Evolutionary conservation across 2,888 invertebrate species (phyloP), one percentile per base, ranked within the genome.

Genomic region (Andrena camellia): DNA sequence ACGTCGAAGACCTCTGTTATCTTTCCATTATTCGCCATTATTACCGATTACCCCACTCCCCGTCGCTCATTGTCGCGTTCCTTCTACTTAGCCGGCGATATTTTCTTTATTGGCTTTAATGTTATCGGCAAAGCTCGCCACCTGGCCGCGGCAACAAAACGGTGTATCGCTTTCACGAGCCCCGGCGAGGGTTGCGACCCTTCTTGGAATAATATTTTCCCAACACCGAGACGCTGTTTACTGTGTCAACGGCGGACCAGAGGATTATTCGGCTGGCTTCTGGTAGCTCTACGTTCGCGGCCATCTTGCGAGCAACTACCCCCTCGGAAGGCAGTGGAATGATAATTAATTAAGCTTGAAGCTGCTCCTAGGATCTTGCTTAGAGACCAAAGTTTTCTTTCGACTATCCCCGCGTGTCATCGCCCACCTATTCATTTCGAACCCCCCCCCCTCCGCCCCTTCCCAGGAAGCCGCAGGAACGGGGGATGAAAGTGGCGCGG

Each of bases 151-250:
- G 59, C 63, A 85, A 86, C 69, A 71, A 57, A 86, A 84, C 83
- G 82, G 81, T 85, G 85, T 88, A 90, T 90, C 90, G 85, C 78
- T 90, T 88, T 90, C 90, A 82, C 64, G 64, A 71, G 83, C 67
- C 68, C 79, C 70, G 50, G 78, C 48, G 75, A 81, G 71, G 74
- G 86, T 79, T 52, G 78, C 71, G 80, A 69, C 84, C 82, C 89
- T 90, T 86, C 86, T 90, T 91, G 81, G 71, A 90, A 92, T 87
- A 92, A 92, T 91, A 92, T 90, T 92, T 89, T 85, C 84, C 84
- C 89, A 86, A 88, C 88, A 90, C 87, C 87, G 82, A 84, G 85
- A 85, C 86, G 84, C 80, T 90, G 90, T 90, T 92, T 92, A 85
- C 86, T 85, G 71, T 89, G 90, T 87, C 90, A 92, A 92, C 90